A percentile compares a stretch with the other conserved stretches of the same genome.
These are phyloP conservation scores for Schlechtendalia chinensis DNA, from an alignment of 1,140 invertebrate species.

Conservation along the genomic window DNA sequence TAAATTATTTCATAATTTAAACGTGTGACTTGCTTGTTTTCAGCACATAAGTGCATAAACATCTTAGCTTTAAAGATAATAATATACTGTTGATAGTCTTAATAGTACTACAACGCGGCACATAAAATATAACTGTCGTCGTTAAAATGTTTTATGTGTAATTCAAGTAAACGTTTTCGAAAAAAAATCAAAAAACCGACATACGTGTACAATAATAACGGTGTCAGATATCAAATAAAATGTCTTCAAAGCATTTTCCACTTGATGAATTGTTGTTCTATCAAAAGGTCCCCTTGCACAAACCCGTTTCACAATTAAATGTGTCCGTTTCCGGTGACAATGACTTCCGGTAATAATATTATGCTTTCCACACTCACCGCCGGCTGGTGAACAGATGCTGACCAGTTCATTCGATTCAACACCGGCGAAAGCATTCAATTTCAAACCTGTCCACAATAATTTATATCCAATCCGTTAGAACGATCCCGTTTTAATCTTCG, in stretches of 20 bases:
- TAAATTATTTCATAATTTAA: no score
- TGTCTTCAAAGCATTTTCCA: neutral
- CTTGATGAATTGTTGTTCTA: neutral
- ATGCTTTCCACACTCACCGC: neutral
- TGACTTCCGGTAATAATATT: constrained; percentile 38
- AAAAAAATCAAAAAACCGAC: neutral
- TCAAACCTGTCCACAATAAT: constrained; percentile 19
- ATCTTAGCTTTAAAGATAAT: no score
- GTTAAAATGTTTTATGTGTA: no score
- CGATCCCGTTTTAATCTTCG: constrained; percentile 2
- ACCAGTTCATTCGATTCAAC: neutral
- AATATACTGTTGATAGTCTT: no score
- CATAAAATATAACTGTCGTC: no score
- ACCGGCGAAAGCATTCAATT: constrained; percentile 12
- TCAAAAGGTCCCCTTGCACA: constrained; percentile 12
- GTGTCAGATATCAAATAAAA: neutral
- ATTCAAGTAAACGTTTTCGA: neutral
- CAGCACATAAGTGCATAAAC: no score
- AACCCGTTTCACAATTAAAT: constrained; percentile 18
- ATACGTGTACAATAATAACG: neutral
- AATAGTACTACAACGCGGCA: no score
- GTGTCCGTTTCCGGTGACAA: constrained; percentile 36
- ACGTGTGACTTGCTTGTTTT: no score
- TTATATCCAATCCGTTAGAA: neutral
- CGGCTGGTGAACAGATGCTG: constrained; percentile 5